phyloP scores from a whole-genome alignment of 1,140 invertebrate species.

The Diachasma alloeum region DNA sequence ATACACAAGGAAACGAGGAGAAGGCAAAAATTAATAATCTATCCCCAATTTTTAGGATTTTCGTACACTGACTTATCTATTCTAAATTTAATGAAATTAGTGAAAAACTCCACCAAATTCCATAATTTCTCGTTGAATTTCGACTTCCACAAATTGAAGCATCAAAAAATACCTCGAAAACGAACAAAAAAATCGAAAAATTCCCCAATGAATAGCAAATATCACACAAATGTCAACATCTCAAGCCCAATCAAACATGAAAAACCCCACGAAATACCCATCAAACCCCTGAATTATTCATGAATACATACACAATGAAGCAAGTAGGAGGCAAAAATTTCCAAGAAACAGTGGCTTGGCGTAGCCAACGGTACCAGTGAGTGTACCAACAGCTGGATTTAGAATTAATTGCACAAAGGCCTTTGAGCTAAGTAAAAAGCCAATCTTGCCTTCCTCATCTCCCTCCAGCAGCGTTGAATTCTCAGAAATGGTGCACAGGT shows the following conservation, averaged over 20 bases:
- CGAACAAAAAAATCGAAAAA: too few species aligned
- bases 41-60: too few species aligned
- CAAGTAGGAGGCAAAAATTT: slow-evolving; percentile 81
- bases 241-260: too few species aligned
- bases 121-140: too few species aligned
- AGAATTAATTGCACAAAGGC: slow-evolving; percentile 85
- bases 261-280: not conserved
- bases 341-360: slow-evolving; percentile 84
- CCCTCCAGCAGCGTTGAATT: slow-evolving; percentile 60
- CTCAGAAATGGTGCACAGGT: slow-evolving; percentile 70
- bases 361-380: slow-evolving; percentile 78
- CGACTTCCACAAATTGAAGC: too few species aligned
- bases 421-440: slow-evolving; percentile 85
- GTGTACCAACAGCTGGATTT: slow-evolving; percentile 82
- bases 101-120: too few species aligned
- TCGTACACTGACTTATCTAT: too few species aligned
- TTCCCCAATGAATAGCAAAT: too few species aligned
- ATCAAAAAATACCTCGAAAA: too few species aligned
- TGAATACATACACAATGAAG: slow-evolving; percentile 77
- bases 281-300: slow-evolving; percentile 9
- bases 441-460: slow-evolving; percentile 80
- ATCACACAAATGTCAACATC: too few species aligned
- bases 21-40: slow-evolving; percentile 80
- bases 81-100: too few species aligned
- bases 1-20: slow-evolving; percentile 83